Conservation (phyloP, 2,888 invertebrate genomes). For the Microchrysa polita region DNA sequence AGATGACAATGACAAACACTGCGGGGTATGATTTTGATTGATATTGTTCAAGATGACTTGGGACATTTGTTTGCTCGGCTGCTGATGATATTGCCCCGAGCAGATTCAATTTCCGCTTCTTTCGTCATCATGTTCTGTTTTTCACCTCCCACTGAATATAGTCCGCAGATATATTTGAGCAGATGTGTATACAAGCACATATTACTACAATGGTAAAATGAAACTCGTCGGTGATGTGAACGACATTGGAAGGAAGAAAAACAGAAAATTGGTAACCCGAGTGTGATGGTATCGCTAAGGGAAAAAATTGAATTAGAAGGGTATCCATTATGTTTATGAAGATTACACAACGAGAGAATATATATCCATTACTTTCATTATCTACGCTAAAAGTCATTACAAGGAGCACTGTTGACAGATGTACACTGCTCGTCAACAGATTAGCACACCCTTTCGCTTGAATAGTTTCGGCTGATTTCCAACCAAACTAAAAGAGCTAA, state of each 20-base stretch:
- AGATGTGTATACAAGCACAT: conserved; percentile 14
- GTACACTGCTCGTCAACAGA: no score
- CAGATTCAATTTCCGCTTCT: conserved; percentile 38
- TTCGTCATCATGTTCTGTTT: conserved; percentile 16
- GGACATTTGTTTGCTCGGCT: conserved; percentile 42
- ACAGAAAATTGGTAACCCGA: conserved; percentile 29
- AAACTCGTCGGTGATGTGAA: neutral
- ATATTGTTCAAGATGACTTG: conserved; percentile 44
- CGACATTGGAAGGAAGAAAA: neutral
- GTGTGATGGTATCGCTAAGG: neutral
- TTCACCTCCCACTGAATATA: conserved; percentile 13
- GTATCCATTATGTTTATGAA: neutral
- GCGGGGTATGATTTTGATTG: conserved; percentile 38
- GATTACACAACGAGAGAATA: neutral
- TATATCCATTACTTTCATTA: no score
- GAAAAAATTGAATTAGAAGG: conserved; percentile 28
- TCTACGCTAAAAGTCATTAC: no score
- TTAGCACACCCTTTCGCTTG: no score
- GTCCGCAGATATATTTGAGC: conserved; percentile 18
- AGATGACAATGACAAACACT: conserved; percentile 41
- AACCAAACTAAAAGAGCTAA: no score
- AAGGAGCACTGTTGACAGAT: no score
- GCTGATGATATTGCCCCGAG: neutral
- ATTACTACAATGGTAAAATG: conserved; percentile 10
- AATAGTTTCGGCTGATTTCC: no score